Conservation (phyloP, 2,888 invertebrate genomes). For the Dexiosoma caninum region DNA sequence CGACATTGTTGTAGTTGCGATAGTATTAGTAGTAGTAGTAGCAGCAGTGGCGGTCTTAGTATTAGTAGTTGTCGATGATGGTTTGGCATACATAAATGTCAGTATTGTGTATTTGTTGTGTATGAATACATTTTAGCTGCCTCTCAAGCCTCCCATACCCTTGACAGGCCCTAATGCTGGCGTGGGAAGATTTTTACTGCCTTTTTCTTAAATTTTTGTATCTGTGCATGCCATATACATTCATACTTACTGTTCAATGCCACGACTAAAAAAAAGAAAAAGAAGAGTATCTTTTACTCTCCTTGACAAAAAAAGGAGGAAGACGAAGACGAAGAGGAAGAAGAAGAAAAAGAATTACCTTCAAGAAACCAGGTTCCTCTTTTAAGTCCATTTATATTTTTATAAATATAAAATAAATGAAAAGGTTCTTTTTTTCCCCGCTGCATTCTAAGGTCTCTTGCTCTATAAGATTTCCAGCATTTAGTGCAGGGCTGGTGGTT, state of each 20-base stretch:
- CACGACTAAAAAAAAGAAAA: not conserved
- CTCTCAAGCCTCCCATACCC: slow-evolving; percentile 61
- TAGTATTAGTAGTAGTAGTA: slow-evolving; percentile 9
- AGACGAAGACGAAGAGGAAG: not conserved
- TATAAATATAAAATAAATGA: slow-evolving; percentile 19
- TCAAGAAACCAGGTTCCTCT: slow-evolving; percentile 38
- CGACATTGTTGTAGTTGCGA: not conserved
- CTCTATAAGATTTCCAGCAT: slow-evolving; percentile 4
- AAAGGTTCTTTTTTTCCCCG: slow-evolving; percentile 22
- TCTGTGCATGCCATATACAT: not conserved
- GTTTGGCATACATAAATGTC: not conserved
- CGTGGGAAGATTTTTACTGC: slow-evolving; percentile 77
- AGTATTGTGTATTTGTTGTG: slow-evolving; percentile 1
- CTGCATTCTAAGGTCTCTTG: not conserved
- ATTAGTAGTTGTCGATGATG: not conserved
- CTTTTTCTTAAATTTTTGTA: slow-evolving; percentile 35
- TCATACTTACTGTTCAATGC: slow-evolving; percentile 4
- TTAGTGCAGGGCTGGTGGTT: not conserved
- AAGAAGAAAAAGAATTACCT: slow-evolving; percentile 9
- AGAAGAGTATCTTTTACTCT: slow-evolving; percentile 54
- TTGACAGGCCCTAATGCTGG: slow-evolving; percentile 68
- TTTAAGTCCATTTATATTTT: slow-evolving; percentile 38
- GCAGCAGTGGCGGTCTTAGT: not conserved
- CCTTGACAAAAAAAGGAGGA: not conserved
- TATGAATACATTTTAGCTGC: slow-evolving; percentile 54